A percentile compares a stretch with the other conserved stretches of the same genome.
These are phyloP conservation scores for Altica lythri DNA, from an alignment of 2,888 invertebrate genomes.

Conservation along the genomic window DNA sequence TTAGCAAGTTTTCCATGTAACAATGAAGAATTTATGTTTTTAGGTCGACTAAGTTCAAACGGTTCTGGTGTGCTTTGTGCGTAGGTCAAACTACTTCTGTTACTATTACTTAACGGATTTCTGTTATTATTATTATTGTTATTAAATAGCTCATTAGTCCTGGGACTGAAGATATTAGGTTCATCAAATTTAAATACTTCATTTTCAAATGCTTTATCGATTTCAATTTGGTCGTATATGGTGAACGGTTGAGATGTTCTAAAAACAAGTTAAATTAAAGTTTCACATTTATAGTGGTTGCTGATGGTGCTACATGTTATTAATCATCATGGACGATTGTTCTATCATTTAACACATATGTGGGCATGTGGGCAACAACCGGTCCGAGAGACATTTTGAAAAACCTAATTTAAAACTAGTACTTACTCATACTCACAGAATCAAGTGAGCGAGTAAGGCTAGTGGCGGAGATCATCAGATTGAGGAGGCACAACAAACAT, in stretches of 20 bases:
- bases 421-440: no score
- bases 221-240: constrained; percentile 31
- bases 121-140: not conserved
- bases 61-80: not conserved
- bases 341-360: no score
- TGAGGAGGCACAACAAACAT: no score
- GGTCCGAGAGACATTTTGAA: no score
- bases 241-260: constrained; percentile 28
- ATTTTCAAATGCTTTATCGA: constrained; percentile 28
- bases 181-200: constrained; percentile 25
- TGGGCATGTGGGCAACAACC: no score
- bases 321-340: no score
- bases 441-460: no score
- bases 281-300: no score
- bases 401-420: no score
- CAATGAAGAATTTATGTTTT: not conserved
- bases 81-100: constrained; percentile 12
- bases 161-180: constrained; percentile 18
- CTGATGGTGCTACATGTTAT: no score
- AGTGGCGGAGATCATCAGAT: no score
- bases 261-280: no score
- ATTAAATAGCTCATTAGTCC: not conserved
- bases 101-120: constrained; percentile 29
- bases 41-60: not conserved
- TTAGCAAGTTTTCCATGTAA: constrained; percentile 16